Evolutionary conservation across 2,797 vertebrate genomes (phyloP).

Genomic region (Darevskia nairensis): DNA sequence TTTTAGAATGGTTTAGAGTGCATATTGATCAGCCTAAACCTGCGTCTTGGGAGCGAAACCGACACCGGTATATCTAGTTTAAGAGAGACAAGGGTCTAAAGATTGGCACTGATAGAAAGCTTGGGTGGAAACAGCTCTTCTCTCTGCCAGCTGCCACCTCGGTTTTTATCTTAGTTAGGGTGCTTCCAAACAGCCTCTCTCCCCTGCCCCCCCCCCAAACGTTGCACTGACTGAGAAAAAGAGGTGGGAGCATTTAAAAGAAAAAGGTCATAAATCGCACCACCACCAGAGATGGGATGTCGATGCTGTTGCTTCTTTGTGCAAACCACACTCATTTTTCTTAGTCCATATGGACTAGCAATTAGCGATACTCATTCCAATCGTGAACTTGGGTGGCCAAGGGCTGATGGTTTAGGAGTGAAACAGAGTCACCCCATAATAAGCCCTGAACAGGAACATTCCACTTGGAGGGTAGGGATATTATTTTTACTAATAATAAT

Average conservation of each 20-base stretch:
- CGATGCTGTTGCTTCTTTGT: not conserved
- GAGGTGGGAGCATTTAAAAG: not conserved
- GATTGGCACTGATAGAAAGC: constrained; percentile 12
- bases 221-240: not conserved
- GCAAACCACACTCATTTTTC: not conserved
- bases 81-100: constrained; percentile 5
- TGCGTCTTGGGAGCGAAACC: constrained; percentile 15
- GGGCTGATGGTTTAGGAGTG: not conserved
- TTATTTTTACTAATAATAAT: not conserved
- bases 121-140: not conserved
- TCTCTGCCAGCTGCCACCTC: not conserved
- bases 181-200: not conserved
- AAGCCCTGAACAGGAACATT: not conserved
- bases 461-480: not conserved
- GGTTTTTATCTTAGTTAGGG: not conserved
- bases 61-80: constrained; percentile 18
- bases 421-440: not conserved
- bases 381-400: not conserved
- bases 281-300: not conserved
- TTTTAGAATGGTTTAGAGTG: constrained; percentile 26
- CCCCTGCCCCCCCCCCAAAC: not conserved
- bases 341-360: not conserved
- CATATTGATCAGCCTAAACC: constrained; percentile 25
- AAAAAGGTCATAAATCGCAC: not conserved
- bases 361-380: not conserved